Conservation (phyloP, 2,113 vertebrate species). For the Pachyramphus minor region DNA sequence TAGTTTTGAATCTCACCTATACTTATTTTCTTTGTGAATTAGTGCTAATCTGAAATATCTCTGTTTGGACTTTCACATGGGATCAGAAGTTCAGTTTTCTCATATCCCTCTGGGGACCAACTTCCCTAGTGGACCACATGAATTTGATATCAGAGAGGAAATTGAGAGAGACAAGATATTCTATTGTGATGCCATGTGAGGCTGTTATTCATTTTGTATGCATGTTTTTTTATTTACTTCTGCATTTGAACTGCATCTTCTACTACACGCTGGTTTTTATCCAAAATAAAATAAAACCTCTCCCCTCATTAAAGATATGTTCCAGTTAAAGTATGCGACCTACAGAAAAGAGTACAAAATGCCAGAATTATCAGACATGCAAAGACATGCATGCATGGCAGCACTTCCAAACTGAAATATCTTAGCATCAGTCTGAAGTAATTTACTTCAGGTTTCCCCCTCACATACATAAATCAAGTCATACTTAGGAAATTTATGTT, state of each 20-base stretch:
- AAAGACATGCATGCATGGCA: neutral
- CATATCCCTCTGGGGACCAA: neutral
- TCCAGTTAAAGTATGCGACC: neutral
- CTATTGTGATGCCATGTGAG: neutral
- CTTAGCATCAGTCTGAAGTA: neutral
- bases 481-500: neutral
- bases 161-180: conserved; percentile 24
- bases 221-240: neutral
- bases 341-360: neutral
- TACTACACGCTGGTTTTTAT: neutral
- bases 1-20: neutral
- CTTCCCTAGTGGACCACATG: neutral
- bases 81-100: conserved; percentile 5
- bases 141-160: conserved; percentile 27
- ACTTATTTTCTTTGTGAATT: neutral
- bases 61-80: neutral
- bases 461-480: neutral
- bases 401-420: neutral
- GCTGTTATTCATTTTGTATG: neutral
- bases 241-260: neutral
- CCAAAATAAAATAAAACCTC: neutral
- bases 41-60: neutral
- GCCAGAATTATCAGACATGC: neutral
- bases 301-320: neutral
- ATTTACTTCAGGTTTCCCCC: neutral